Conservation (phyloP, 23 tunicate species). For the Phallusia fumigata region DNA sequence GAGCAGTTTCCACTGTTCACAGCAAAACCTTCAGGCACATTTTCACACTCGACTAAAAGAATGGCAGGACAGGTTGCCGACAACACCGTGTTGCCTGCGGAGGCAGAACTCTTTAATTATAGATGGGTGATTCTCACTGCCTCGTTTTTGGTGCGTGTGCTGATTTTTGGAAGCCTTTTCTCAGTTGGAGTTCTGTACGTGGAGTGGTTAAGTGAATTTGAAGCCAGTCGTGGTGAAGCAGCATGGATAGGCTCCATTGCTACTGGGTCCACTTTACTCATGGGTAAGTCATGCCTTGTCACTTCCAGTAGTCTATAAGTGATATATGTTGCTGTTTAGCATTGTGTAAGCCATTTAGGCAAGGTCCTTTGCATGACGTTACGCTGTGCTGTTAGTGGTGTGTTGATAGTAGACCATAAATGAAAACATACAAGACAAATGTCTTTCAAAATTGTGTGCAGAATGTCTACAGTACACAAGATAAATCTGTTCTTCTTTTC, state of each 20-base stretch:
- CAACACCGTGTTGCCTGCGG: constrained; percentile 17
- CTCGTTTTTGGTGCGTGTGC: constrained; percentile 73
- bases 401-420: no score
- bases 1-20: not conserved
- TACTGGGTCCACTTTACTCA: constrained; percentile 66
- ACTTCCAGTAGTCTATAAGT: no score
- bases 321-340: no score
- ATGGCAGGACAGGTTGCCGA: not conserved
- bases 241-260: constrained; percentile 88
- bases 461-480: no score
- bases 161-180: constrained; percentile 80
- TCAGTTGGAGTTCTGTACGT: constrained; percentile 89
- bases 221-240: constrained; percentile 59
- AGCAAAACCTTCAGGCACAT: not conserved
- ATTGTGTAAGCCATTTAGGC: no score
- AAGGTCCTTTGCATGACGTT: no score
- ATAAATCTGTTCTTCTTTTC: no score
- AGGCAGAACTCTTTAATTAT: constrained; percentile 56
- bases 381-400: no score
- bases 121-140: constrained; percentile 84
- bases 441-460: no score
- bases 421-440: no score
- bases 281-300: constrained; percentile 39
- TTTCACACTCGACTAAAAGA: not conserved
- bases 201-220: constrained; percentile 74